Base-by-base conservation (phyloP, 2,888 invertebrate genomes). In the Aphelenchoides bicaudatus region DNA sequence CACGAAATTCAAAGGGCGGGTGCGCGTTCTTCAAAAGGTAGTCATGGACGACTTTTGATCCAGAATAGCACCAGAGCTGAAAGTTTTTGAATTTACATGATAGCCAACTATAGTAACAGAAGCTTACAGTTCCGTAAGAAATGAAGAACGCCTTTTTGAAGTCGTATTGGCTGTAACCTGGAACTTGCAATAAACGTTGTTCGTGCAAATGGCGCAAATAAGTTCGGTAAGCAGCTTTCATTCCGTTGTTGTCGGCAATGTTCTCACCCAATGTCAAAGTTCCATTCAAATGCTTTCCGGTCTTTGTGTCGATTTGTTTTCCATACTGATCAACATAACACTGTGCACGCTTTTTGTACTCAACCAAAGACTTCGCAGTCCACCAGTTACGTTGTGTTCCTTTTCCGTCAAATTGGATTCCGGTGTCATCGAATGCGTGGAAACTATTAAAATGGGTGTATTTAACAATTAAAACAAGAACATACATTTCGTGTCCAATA, bases 241-340 rank as follows among this genome's bases (percentile, higher is more conserved):
- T n/a, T 10, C 43, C 43, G 23, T 25, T 25, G 23, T 43, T 43
- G 23, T 43, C 43, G 43, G 43, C 43, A n/a, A 43, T 43, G 43
- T 43, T 43, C 43, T 43, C 43, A 6, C 21, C 21, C 16, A 43
- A 21, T 6, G 43, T 43, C 10, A 43, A 25, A 6, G 16, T 6
- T 8, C 43, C 43, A n/a, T 51, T 51, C 43, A 43, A 19, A 10
- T 10, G 6, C 23, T 43, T 43, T 8, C 43, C 21, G 23, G 23
- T 21, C 23, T 43, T 43, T 25, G 43, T 19, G 10, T 43, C 43
- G 8, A 43, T n/a, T 43, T 43, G 43, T 43, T n/a, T 6, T 19
- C 43, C 43, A 25, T 43, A 43, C 43, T 21, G 8, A n/a, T 43
- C 23, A 8, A 43, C 25, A 25, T 21, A 43, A 43, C 43, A 43